phyloP scores from a whole-genome alignment of 1,140 invertebrate genomes.

The Thaumetopoea pityocampa region DNA sequence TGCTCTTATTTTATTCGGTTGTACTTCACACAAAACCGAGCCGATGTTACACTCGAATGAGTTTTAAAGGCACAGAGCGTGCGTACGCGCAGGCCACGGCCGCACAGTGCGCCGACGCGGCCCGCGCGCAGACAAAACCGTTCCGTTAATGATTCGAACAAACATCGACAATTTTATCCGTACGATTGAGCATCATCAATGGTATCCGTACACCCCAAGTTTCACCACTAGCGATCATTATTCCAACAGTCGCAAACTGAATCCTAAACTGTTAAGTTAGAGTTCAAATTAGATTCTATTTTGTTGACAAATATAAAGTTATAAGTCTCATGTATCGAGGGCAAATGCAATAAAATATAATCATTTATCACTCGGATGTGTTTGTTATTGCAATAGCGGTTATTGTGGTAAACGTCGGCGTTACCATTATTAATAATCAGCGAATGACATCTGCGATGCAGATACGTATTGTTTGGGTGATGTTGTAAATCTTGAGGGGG shows the following conservation, averaged over 20 bases:
- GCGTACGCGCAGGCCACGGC: slow-evolving; percentile 22
- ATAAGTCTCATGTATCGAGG: slow-evolving; percentile 50
- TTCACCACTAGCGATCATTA: slow-evolving; percentile 30
- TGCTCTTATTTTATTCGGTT: too few species aligned
- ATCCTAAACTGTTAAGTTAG: slow-evolving; percentile 3
- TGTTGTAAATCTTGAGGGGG: slow-evolving; percentile 21
- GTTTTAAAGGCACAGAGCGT: slow-evolving; percentile 22
- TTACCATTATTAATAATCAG: slow-evolving; percentile 57
- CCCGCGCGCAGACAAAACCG: slow-evolving; percentile 32
- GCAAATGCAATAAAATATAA: slow-evolving; percentile 64
- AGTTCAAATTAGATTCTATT: not conserved
- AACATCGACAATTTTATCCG: slow-evolving; percentile 69
- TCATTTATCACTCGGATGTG: slow-evolving; percentile 65
- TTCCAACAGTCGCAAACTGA: slow-evolving; percentile 1
- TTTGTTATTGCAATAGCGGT: slow-evolving; percentile 59
- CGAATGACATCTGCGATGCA: slow-evolving; percentile 54
- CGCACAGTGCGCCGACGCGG: slow-evolving; percentile 20
- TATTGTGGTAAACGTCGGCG: slow-evolving; percentile 64
- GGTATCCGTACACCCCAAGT: slow-evolving; percentile 46
- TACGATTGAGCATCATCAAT: slow-evolving; percentile 67
- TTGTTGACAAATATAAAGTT: slow-evolving; percentile 50
- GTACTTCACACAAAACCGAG: slow-evolving; percentile 19
- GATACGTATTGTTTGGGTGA: slow-evolving; percentile 36
- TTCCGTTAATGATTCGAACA: slow-evolving; percentile 43
- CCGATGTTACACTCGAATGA: slow-evolving; percentile 39